Base-by-base conservation (phyloP, 2,888 invertebrate genomes). In the Operophtera brumata region DNA sequence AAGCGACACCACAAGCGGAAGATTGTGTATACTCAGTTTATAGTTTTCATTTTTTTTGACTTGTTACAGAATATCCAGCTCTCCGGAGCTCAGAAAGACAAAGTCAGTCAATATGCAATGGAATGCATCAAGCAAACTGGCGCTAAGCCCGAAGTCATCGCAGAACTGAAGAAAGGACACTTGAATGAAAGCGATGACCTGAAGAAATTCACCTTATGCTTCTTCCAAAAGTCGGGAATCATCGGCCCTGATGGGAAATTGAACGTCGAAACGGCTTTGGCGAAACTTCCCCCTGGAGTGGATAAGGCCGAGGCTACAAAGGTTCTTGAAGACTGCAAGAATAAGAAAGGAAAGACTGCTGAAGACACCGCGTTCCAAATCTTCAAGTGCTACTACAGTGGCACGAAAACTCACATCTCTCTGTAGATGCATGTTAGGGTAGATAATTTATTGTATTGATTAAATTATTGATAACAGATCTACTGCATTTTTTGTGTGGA, bases 191-290 rank as follows among this genome's bases (percentile, higher is more conserved):
- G 90, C 41, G 83, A 86, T 7, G 73, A 64, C 0, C 60, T 91
- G 0, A 90, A 90, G 62, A 84, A 87, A 40, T 90, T 90, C 59
- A 72, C 80, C 0, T 69, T 86, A 0, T 92, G 91, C 65, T 84
- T 91, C 75, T 85, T 90, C 70, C 73, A 86, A 54, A 90, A 87
- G 57, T 71, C 86, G 1, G 83, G 80, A 1, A 77, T 90, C 1
- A 42, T 87, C 0, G 68, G 70, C 11, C 39, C 61, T 0, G 80
- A 84, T 40, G 88, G 83, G 0, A 83, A 88, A 46, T 59, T 91
- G 10, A 88, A 90, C 20, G 77, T 82, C 0, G 90, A 89, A 4
- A 77, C 71, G 0, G 80, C 91, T 1, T 58, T 87, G 8, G 61
- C 81, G 0, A 89, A 90, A 59, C 42, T 91, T 0, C 86, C 89